phyloP scores from a whole-genome alignment of 2,113 vertebrate genomes.

The Hoplias malabaricus region DNA sequence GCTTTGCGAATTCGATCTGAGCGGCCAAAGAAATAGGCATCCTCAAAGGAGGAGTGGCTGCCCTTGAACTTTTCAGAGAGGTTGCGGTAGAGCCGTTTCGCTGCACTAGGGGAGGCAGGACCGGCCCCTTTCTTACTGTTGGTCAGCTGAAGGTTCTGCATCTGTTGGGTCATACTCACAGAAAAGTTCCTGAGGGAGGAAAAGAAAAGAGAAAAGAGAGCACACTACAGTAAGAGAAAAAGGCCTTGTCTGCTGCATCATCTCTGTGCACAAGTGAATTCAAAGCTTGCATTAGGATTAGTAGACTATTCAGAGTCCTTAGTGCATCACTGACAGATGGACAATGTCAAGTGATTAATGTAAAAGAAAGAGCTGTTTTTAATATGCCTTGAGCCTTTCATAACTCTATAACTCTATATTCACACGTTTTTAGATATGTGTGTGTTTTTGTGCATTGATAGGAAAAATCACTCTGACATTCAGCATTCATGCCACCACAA shows the following conservation, averaged over 20 bases:
- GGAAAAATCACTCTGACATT: not conserved
- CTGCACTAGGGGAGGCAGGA: slow-evolving; percentile 89
- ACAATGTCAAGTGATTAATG: slow-evolving; percentile 19
- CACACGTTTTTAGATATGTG: slow-evolving; percentile 7
- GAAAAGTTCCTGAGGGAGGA: slow-evolving; percentile 65
- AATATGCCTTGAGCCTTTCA: slow-evolving; percentile 7
- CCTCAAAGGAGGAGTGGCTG: slow-evolving; percentile 90
- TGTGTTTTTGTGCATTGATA: slow-evolving; percentile 10
- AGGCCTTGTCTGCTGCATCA: not conserved
- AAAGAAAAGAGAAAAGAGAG: not conserved
- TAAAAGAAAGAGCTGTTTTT: not conserved
- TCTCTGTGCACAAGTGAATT: slow-evolving; percentile 9
- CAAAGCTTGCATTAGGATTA: not conserved
- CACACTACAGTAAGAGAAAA: not conserved
- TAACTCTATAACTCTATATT: not conserved
- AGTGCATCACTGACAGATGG: slow-evolving; percentile 22
- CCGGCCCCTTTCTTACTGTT: slow-evolving; percentile 82
- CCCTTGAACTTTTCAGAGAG: slow-evolving; percentile 94
- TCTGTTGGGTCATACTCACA: slow-evolving; percentile 89
- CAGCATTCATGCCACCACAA: not conserved
- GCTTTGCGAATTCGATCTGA: slow-evolving; percentile 86
- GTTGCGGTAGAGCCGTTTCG: slow-evolving; percentile 93
- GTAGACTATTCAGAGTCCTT: slow-evolving; percentile 34
- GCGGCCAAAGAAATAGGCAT: slow-evolving; percentile 85
- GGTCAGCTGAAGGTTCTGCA: slow-evolving; percentile 89